phyloP scores from a whole-genome alignment of 2,113 vertebrate species.

The Callipepla californica region DNA sequence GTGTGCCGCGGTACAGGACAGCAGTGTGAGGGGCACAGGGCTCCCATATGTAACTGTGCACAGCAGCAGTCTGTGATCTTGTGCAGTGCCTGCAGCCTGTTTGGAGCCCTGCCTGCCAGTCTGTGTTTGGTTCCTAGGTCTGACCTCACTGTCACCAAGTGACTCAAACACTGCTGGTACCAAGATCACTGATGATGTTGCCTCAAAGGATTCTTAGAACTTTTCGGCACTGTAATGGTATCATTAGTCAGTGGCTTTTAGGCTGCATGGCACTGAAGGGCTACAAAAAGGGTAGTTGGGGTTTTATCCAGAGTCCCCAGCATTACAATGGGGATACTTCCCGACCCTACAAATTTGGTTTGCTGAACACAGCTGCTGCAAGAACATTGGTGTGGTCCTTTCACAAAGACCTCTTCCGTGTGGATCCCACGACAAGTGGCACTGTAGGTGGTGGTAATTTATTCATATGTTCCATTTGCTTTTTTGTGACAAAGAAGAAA shows the following conservation, averaged over 20 bases:
- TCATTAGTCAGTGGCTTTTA: background rate
- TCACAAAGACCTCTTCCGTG: background rate
- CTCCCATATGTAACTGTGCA: background rate
- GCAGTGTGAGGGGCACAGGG: background rate
- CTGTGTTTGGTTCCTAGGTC: background rate
- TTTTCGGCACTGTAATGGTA: background rate
- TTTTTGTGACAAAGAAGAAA: background rate
- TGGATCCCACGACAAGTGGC: background rate
- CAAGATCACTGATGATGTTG: background rate
- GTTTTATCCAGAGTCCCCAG: background rate
- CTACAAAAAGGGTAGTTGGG: background rate
- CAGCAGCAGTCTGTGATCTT: background rate
- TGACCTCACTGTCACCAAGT: background rate
- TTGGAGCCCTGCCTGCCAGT: background rate
- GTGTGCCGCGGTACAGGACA: background rate
- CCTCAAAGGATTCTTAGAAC: background rate
- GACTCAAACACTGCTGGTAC: background rate
- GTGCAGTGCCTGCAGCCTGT: background rate
- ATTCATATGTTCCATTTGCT: background rate
- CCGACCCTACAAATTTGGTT: background rate
- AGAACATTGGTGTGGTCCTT: background rate
- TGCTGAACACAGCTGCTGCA: background rate
- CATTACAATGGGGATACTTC: background rate
- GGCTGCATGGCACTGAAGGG: background rate
- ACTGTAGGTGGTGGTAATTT: background rate